Percentiles rank a stretch among this genome's conserved stretches.
phyloP scores from a whole-genome alignment of 2,113 vertebrate species.

The Neogobius melanostomus region DNA sequence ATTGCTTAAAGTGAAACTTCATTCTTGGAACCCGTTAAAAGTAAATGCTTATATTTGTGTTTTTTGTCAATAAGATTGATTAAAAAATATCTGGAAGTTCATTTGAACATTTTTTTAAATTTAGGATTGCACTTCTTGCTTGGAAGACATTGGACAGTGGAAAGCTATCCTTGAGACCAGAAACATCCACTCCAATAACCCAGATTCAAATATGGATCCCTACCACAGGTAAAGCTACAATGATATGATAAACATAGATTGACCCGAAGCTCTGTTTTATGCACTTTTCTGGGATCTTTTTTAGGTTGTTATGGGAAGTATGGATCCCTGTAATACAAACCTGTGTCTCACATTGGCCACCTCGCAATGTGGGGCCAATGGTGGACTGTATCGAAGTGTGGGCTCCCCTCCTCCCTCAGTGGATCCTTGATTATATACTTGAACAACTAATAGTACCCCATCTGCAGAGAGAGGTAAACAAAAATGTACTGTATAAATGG shows the following conservation, averaged over 20 bases:
- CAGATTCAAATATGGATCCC: constrained; percentile 88
- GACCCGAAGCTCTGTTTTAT: not conserved
- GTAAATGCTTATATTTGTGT: constrained; percentile 59
- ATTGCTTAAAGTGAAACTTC: constrained; percentile 89
- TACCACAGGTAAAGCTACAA: constrained; percentile 85
- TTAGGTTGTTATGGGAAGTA: constrained; percentile 92
- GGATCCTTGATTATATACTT: constrained; percentile 91
- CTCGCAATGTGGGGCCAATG: constrained; percentile 88
- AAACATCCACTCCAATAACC: constrained; percentile 83
- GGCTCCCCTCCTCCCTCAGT: constrained; percentile 86
- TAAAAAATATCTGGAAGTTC: not conserved
- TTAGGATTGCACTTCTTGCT: constrained; percentile 87
- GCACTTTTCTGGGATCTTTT: constrained; percentile 12
- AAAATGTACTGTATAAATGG: not conserved
- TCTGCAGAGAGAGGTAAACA: constrained; percentile 90
- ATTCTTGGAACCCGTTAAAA: constrained; percentile 91
- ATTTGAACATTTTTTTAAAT: constrained; percentile 5
- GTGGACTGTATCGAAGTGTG: constrained; percentile 95
- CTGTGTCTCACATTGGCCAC: constrained; percentile 88
- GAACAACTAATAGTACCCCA: constrained; percentile 96
- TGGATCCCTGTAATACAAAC: constrained; percentile 90
- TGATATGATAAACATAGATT: not conserved
- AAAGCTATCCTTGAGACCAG: constrained; percentile 89
- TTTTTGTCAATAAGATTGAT: not conserved
- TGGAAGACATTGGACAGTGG: constrained; percentile 91